Conservation (phyloP, 1,140 invertebrate species). For the Agrypnia vestita region DNA sequence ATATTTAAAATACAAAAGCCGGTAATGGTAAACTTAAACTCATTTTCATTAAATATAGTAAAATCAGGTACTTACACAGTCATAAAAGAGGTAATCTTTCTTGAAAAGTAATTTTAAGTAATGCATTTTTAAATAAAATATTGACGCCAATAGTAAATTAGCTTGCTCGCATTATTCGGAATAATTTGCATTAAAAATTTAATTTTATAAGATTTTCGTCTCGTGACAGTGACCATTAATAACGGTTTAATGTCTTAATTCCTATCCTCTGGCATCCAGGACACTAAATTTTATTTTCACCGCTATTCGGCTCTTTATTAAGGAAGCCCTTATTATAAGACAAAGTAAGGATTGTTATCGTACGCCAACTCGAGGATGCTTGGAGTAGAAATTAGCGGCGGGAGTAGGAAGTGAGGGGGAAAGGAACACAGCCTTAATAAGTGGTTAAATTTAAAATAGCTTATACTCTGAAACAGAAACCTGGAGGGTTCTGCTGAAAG, state of each 20-base stretch:
- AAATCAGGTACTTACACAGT: no score
- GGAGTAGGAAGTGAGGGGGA: constrained; percentile 10
- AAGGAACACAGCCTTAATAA: constrained; percentile 56
- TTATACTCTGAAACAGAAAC: constrained; percentile 55
- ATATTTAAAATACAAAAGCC: no score
- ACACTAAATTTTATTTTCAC: constrained; percentile 51
- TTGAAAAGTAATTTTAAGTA: no score
- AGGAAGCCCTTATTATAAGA: constrained; percentile 53
- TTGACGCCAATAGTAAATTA: no score
- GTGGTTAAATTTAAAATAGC: constrained; percentile 61
- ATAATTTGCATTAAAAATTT: constrained; percentile 9
- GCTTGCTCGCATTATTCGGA: background rate
- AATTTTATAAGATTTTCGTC: constrained; percentile 54
- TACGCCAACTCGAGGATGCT: constrained; percentile 41
- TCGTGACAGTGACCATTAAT: constrained; percentile 60
- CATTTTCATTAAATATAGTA: no score
- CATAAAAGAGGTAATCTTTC: no score
- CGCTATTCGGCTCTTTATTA: constrained; percentile 38
- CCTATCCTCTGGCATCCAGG: constrained; percentile 39
- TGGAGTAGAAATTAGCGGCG: constrained; percentile 26
- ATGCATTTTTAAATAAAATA: no score
- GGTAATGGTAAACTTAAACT: no score
- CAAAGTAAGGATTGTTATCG: constrained; percentile 52
- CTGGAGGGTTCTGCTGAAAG: constrained; percentile 40
- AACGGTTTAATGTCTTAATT: constrained; percentile 58